Evolutionary conservation across 1,140 invertebrate species (phyloP).

Genomic region (Neodiprion virginianus): DNA sequence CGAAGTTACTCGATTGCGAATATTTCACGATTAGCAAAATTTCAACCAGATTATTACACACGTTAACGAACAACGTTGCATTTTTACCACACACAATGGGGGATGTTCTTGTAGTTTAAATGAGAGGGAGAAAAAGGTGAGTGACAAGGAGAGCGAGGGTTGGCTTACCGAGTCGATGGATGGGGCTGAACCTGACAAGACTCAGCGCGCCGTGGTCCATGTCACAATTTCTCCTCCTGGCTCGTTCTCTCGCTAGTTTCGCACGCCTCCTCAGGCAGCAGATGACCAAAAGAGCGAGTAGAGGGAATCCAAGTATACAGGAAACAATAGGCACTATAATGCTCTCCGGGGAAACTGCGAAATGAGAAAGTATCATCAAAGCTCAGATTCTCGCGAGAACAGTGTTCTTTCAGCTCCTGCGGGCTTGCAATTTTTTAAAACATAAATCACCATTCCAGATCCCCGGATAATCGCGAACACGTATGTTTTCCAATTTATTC

Average conservation of each 20-base stretch:
- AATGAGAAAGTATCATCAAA: conserved; percentile 20
- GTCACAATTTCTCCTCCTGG: conserved; percentile 78
- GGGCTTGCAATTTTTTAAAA: neutral
- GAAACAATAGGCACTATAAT: conserved; percentile 89
- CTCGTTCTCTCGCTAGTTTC: conserved; percentile 80
- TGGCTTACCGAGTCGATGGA: conserved; percentile 73
- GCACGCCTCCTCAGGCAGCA: conserved; percentile 83
- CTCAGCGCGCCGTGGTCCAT: conserved; percentile 80
- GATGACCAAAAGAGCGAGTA: conserved; percentile 83
- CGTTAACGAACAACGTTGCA: too few relatives aligned
- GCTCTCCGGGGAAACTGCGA: conserved; percentile 85
- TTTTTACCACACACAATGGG: too few relatives aligned
- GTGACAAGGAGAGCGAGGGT: neutral
- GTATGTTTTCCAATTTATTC: too few relatives aligned
- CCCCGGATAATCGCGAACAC: too few relatives aligned
- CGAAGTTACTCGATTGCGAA: neutral
- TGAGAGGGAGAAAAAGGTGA: neutral
- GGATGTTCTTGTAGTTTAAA: neutral
- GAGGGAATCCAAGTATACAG: conserved; percentile 86
- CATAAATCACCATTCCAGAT: too few relatives aligned
- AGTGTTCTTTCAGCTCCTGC: neutral
- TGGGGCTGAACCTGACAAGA: conserved; percentile 77
- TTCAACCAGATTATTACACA: neutral
- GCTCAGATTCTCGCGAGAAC: neutral
- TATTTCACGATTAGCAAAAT: neutral